Conservation (phyloP, 2,113 vertebrate species). For the Onychorhynchus coronatus region DNA sequence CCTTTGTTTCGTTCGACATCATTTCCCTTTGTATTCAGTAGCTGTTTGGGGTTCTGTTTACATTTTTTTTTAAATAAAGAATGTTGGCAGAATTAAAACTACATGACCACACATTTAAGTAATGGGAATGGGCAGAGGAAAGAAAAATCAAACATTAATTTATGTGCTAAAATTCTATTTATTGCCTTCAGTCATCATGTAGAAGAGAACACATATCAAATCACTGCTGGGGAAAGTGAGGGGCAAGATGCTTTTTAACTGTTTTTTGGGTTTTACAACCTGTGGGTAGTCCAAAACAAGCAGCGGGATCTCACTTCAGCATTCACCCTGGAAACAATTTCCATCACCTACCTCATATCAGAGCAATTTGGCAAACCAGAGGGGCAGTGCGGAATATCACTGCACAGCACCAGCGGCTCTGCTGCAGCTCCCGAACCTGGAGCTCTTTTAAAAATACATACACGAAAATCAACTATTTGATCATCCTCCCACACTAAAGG, state of each 20-base stretch:
- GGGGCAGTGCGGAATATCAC: fast-evolving
- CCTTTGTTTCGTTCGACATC: neutral
- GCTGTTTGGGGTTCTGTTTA: neutral
- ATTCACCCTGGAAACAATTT: neutral
- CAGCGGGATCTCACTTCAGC: neutral
- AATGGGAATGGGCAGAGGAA: neutral
- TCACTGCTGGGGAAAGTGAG: neutral
- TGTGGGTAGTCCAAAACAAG: neutral
- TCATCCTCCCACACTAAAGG: neutral
- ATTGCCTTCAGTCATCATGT: neutral
- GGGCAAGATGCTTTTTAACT: neutral
- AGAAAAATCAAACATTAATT: neutral
- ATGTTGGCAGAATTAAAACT: neutral
- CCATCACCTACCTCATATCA: neutral
- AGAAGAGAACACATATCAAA: neutral
- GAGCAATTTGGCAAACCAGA: neutral
- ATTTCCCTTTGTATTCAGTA: neutral
- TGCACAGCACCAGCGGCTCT: fast-evolving
- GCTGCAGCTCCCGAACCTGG: neutral
- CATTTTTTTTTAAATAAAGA: neutral
- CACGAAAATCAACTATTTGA: neutral
- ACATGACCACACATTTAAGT: neutral
- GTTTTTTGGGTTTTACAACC: neutral
- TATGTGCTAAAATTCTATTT: neutral
- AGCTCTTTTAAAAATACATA: neutral